A percentile compares a stretch with the other conserved stretches of the same genome.
Evolutionary conservation across 2,888 invertebrate genomes (phyloP).

Genomic region (Sinelater perroti): DNA sequence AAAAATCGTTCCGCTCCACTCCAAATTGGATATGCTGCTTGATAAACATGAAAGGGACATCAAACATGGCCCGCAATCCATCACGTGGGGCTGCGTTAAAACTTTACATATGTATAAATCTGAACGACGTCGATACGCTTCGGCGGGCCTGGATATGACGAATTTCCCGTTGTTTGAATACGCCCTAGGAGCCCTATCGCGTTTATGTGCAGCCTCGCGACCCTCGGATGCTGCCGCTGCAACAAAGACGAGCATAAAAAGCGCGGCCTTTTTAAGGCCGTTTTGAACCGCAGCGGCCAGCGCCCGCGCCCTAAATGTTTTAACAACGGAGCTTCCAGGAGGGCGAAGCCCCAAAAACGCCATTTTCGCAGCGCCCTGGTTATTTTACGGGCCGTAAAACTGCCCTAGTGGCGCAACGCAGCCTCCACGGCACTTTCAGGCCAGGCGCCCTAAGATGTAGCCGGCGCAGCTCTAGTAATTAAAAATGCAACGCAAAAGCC

Average conservation of each 20-base stretch:
- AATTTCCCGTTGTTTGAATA: constrained; percentile 46
- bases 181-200: constrained; percentile 37
- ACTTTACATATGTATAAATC: constrained; percentile 42
- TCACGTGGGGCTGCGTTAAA: constrained; percentile 15
- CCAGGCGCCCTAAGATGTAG: not conserved
- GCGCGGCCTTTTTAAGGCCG: constrained; percentile 29
- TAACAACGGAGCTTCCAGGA: constrained; percentile 41
- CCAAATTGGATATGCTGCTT: constrained; percentile 4
- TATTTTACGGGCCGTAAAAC: constrained; percentile 41
- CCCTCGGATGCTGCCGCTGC: constrained; percentile 20
- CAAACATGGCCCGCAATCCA: constrained; percentile 15
- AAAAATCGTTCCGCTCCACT: constrained; percentile 4
- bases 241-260: constrained; percentile 38
- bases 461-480: not conserved
- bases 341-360: constrained; percentile 37
- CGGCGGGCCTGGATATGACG: constrained; percentile 45
- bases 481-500: too few relatives aligned
- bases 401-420: constrained; percentile 25
- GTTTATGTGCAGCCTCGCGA: constrained; percentile 33
- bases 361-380: constrained; percentile 40
- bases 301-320: constrained; percentile 44
- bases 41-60: constrained; percentile 21
- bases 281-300: constrained; percentile 39
- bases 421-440: not conserved
- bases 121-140: constrained; percentile 44